These are phyloP conservation scores for Ochlodes sylvanus DNA, from an alignment of 2,888 invertebrate species.

Conservation along the genomic window DNA sequence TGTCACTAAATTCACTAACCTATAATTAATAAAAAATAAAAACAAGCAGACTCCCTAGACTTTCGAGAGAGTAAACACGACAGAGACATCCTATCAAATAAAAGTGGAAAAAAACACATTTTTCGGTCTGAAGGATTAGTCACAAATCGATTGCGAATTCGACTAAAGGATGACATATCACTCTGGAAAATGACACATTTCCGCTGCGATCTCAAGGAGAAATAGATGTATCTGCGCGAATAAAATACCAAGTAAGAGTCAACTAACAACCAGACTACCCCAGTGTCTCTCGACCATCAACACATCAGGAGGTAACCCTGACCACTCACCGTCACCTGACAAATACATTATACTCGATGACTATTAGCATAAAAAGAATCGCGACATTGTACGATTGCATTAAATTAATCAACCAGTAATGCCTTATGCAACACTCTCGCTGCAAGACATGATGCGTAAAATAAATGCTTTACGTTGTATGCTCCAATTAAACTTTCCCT, in stretches of 20 bases:
- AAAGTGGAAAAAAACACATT: background rate
- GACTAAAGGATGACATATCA: background rate
- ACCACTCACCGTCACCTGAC: too few species aligned
- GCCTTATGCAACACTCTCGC: slow-evolving; percentile 20
- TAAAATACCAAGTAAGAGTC: too few species aligned
- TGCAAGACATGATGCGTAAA: slow-evolving; percentile 27
- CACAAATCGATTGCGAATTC: background rate
- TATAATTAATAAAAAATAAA: too few species aligned
- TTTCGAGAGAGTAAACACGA: too few species aligned
- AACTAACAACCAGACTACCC: too few species aligned
- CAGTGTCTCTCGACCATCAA: too few species aligned
- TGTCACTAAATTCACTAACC: too few species aligned
- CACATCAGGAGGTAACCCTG: too few species aligned
- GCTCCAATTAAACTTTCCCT: slow-evolving; percentile 19
- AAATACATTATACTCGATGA: too few species aligned
- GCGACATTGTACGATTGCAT: background rate
- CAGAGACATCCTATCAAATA: too few species aligned
- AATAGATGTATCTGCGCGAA: background rate
- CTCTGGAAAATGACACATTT: background rate
- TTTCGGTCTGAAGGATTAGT: background rate
- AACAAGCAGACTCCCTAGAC: too few species aligned
- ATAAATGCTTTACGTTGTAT: slow-evolving; percentile 20
- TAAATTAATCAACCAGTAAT: background rate
- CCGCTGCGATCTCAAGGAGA: background rate
- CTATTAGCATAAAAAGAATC: background rate